Base-by-base conservation (phyloP, 2,113 vertebrate genomes). In the Meleagris gallopavo region DNA sequence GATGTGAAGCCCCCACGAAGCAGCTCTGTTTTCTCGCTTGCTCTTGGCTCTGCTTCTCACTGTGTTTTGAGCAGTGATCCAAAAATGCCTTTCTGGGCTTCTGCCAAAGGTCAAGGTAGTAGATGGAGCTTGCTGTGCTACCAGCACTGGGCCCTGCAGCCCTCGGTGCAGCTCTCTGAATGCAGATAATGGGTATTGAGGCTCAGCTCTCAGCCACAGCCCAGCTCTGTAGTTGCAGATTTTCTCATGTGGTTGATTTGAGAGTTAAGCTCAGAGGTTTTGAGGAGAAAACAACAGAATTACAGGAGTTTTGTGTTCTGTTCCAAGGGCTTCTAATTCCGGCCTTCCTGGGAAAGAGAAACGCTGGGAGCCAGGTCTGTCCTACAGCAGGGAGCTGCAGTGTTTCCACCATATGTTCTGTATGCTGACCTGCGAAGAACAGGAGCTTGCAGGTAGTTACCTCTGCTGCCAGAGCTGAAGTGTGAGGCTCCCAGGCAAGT, bases 141-240 rank as follows among this genome's bases (percentile, higher is more conserved):
- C 30, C 34, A 9, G 36, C 9, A 24, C 32, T 0, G 1, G 41
- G 34, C 6, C 48, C n/a, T 40, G 40, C 8, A 11, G 43, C 34
- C 11, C 38, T 57, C 0, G 0, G 22, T 20, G 11, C 0, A 1
- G 20, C 40, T n/a, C 9, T 40, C 29, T 34, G 27, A 22, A 20
- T 50, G 57, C 38, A n/a, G n/a, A 14, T 30, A 16, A 38, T 11
- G 2, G 46, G 20, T n/a, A 3, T 55, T 41, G 19, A 70, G 17
- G 11, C 2, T 9, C 20, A 10, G 46, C 20, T 71, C 54, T 45
- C 40, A 71, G 65, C 30, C 24, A 15, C 54, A 50, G 14, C n/a
- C 25, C 0, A 4, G 38, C 17, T n/a, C 84, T n/a, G 5, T 32
- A 14, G 21, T 8, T 17, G 38, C 8, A 32, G 38, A 36, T 45